These are phyloP conservation scores for Caenorhabditis latens DNA, from an alignment of 1,140 invertebrate species.

Conservation along the genomic window DNA sequence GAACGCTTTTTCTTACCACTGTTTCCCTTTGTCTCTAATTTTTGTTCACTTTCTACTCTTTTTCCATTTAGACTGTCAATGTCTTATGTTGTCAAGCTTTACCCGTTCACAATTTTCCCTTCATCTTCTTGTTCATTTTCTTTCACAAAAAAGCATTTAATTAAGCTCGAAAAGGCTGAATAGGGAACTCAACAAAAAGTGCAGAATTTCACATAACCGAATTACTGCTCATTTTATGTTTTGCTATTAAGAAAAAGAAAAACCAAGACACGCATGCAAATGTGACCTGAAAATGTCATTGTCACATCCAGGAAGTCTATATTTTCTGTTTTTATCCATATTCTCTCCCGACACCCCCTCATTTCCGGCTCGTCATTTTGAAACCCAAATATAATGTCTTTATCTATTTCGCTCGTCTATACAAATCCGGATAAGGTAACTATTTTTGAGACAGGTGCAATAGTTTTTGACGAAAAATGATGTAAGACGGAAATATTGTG, in stretches of 20 bases:
- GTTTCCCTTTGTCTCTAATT: too few relatives aligned
- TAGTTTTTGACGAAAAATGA: background rate
- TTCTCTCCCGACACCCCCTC: background rate
- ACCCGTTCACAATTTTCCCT: background rate
- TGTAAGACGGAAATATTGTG: background rate
- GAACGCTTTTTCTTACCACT: background rate
- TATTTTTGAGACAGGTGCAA: background rate
- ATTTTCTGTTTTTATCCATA: background rate
- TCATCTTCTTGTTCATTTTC: background rate
- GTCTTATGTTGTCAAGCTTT: background rate
- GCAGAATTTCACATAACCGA: too few relatives aligned
- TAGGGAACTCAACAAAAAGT: too few relatives aligned
- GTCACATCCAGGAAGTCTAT: slow-evolving; percentile 43
- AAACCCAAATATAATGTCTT: background rate
- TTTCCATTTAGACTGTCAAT: background rate
- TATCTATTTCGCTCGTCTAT: slow-evolving; percentile 33
- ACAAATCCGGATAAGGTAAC: slow-evolving; percentile 55
- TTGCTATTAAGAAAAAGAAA: background rate
- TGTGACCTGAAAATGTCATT: slow-evolving; percentile 28
- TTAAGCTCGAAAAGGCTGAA: too few relatives aligned
- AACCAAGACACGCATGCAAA: background rate
- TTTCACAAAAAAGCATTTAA: too few relatives aligned
- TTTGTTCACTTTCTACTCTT: background rate
- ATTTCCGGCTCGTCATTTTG: background rate
- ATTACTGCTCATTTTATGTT: too few relatives aligned